A percentile compares a stretch with the other conserved stretches of the same genome.
Conservation (phyloP, 1,140 invertebrate genomes). For the Zaprionus nigranus region DNA sequence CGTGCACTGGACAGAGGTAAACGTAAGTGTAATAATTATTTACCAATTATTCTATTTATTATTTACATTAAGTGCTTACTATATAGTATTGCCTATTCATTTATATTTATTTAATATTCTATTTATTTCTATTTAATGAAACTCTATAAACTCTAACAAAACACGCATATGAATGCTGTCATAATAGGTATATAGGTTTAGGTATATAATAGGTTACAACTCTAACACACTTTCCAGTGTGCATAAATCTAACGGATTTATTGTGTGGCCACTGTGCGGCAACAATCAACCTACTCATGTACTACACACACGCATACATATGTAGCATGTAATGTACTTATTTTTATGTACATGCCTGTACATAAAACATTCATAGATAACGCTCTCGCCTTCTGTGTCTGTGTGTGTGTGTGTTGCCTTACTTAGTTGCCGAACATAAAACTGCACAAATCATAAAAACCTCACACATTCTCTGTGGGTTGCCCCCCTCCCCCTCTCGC, state of each 20-base stretch:
- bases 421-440: conserved; percentile 39
- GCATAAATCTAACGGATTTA: conserved; percentile 9
- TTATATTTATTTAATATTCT: not conserved
- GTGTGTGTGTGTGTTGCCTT: conserved; percentile 5
- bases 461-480: conserved; percentile 23
- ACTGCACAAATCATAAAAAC: conserved; percentile 48
- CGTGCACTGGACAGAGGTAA: too few relatives aligned
- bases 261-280: conserved; percentile 1
- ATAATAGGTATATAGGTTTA: too few relatives aligned
- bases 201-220: too few relatives aligned
- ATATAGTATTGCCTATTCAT: too few relatives aligned
- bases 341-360: conserved; percentile 13
- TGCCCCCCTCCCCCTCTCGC: not conserved
- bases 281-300: not conserved
- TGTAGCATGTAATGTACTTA: conserved; percentile 13
- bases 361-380: conserved; percentile 15
- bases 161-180: not conserved
- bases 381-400: not conserved
- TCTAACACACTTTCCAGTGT: not conserved
- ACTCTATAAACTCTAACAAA: not conserved
- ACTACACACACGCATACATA: not conserved
- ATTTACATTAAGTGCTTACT: too few relatives aligned
- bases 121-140: not conserved
- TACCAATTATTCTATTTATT: too few relatives aligned
- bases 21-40: too few relatives aligned